phyloP scores from a whole-genome alignment of 2,797 vertebrate genomes.

The Characodon lateralis region DNA sequence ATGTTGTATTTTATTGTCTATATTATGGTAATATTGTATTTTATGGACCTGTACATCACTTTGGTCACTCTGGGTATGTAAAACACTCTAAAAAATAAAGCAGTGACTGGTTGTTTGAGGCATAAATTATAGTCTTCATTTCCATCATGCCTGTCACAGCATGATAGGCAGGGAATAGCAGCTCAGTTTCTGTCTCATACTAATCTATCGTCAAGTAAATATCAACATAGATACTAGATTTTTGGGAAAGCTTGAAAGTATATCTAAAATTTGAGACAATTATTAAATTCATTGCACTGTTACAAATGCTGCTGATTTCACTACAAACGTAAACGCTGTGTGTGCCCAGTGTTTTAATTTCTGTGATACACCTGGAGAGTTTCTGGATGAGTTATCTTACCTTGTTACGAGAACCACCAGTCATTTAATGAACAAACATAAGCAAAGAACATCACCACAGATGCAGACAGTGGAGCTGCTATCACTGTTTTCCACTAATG shows the following conservation, averaged over 20 bases:
- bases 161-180: too few species aligned
- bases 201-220: background rate
- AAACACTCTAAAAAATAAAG: too few species aligned
- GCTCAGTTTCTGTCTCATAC: background rate
- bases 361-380: background rate
- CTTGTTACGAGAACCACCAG: background rate
- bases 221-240: background rate
- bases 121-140: too few species aligned
- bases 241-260: too few species aligned
- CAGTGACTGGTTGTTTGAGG: too few species aligned
- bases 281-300: background rate
- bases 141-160: too few species aligned
- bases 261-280: background rate
- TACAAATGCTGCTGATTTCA: background rate
- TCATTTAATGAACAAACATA: background rate
- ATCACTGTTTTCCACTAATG: constrained; percentile 49
- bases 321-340: background rate
- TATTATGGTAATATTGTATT: too few species aligned
- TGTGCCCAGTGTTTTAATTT: background rate
- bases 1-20: too few species aligned
- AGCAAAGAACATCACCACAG: background rate
- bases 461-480: constrained; percentile 14
- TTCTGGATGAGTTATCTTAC: background rate
- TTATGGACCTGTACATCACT: too few species aligned
- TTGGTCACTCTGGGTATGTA: too few species aligned